Conservation (phyloP, 2,888 invertebrate genomes). For the Andrena flavipes region DNA sequence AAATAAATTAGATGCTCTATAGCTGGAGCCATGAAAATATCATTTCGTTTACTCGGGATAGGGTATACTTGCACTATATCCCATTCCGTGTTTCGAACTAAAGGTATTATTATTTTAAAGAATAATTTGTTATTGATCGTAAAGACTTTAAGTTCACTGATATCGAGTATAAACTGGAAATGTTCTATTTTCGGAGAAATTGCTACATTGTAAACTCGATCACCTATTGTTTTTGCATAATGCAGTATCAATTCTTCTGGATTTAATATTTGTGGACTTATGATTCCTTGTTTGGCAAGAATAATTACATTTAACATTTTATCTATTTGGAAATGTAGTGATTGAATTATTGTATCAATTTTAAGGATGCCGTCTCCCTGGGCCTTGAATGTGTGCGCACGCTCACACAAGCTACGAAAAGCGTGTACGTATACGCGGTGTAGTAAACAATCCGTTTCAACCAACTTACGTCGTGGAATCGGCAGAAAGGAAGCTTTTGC, state of each 20-base stretch:
- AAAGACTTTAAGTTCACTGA: neutral
- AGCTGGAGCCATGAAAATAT: neutral
- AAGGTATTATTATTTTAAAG: neutral
- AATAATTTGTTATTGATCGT: neutral
- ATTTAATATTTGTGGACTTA: slow-evolving; percentile 3
- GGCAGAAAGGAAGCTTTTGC: no score
- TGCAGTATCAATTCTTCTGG: neutral
- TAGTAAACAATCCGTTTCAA: no score
- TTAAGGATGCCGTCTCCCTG: no score
- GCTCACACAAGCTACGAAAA: no score
- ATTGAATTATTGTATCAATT: neutral
- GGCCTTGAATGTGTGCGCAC: no score
- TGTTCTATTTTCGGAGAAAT: neutral
- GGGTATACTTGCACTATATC: slow-evolving; percentile 1
- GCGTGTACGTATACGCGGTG: no score
- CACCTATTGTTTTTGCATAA: neutral
- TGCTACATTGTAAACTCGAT: neutral
- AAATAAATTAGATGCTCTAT: neutral
- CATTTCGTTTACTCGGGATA: neutral
- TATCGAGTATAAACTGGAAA: slow-evolving; percentile 14
- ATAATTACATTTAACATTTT: neutral
- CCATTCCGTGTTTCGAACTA: neutral
- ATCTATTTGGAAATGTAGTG: slow-evolving; percentile 1
- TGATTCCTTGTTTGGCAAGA: slow-evolving; percentile 9
- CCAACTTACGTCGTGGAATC: no score